phyloP scores from a whole-genome alignment of 2,113 vertebrate genomes.

The Mungos mungo region DNA sequence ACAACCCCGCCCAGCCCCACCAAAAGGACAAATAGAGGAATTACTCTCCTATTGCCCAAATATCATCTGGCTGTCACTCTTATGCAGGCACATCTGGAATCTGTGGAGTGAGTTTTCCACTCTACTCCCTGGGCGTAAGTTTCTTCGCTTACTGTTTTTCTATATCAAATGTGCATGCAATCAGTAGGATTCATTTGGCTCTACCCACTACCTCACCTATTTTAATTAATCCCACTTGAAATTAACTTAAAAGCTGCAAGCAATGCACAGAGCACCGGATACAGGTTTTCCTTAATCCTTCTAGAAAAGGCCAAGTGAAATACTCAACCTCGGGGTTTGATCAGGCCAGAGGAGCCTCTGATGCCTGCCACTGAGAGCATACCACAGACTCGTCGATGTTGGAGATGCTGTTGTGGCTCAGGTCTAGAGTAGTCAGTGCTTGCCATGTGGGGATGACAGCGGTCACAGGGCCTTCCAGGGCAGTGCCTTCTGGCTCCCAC shows the following conservation, averaged over 20 bases:
- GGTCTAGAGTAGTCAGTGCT: slow-evolving; percentile 94
- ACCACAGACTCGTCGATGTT: slow-evolving; percentile 96
- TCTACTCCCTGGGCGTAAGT: neutral
- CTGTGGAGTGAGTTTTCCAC: neutral
- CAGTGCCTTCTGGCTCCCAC: slow-evolving; percentile 93
- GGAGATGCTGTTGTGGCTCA: slow-evolving; percentile 95
- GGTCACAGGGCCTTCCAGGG: slow-evolving; percentile 89
- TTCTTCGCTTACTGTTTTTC: neutral
- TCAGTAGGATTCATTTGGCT: neutral
- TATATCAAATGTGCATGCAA: neutral
- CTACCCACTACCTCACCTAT: neutral
- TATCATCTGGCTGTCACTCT: neutral
- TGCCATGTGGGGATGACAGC: slow-evolving; percentile 95
- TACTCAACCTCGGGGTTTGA: neutral
- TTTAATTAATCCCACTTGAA: slow-evolving; percentile 36
- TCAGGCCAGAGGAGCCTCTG: neutral
- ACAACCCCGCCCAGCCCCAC: neutral
- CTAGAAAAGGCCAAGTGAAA: neutral
- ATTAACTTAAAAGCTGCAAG: slow-evolving; percentile 25
- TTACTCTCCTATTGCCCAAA: neutral
- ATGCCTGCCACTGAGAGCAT: slow-evolving; percentile 66
- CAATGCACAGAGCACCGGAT: neutral
- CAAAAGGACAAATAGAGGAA: neutral
- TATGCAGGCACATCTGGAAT: neutral
- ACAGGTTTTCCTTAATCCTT: neutral